A percentile compares a stretch with the other conserved stretches of the same genome.
Conservation (phyloP, 1,140 invertebrate species). For the Hypothenemus hampei region DNA sequence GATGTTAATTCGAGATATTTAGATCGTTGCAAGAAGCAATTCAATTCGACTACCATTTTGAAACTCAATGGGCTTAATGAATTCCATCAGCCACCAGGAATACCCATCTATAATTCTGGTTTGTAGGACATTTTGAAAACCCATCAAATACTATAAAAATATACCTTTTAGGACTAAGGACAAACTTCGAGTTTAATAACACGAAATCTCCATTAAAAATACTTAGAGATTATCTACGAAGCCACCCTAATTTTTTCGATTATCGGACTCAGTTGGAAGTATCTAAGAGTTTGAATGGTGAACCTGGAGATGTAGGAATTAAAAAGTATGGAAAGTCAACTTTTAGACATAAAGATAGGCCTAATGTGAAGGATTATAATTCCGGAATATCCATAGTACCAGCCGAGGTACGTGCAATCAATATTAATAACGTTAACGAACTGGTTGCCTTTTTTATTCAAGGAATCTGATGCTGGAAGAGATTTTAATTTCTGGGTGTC, state of each 20-base stretch:
- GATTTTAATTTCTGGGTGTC: slow-evolving; percentile 17
- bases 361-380: slow-evolving; percentile 29
- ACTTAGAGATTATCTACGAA: slow-evolving; percentile 43
- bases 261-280: no score
- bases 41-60: slow-evolving; percentile 55
- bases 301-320: slow-evolving; percentile 25
- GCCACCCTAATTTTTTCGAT: no score
- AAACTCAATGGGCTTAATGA: slow-evolving; percentile 66
- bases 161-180: no score
- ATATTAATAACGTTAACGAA: not conserved
- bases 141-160: not conserved
- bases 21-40: slow-evolving; percentile 30
- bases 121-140: not conserved
- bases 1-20: not conserved
- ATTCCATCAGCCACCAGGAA: slow-evolving; percentile 63
- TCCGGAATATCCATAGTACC: slow-evolving; percentile 13
- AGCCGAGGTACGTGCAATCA: not conserved
- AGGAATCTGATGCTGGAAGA: no score
- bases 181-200: no score
- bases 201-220: slow-evolving; percentile 44
- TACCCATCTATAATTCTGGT: slow-evolving; percentile 63
- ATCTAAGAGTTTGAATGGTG: no score
- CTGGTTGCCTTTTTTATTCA: no score
- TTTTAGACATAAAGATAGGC: slow-evolving; percentile 38
- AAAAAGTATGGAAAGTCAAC: slow-evolving; percentile 35